These are phyloP conservation scores for Eudasyphora cyanicolor DNA, from an alignment of 2,888 invertebrate genomes.

Conservation along the genomic window DNA sequence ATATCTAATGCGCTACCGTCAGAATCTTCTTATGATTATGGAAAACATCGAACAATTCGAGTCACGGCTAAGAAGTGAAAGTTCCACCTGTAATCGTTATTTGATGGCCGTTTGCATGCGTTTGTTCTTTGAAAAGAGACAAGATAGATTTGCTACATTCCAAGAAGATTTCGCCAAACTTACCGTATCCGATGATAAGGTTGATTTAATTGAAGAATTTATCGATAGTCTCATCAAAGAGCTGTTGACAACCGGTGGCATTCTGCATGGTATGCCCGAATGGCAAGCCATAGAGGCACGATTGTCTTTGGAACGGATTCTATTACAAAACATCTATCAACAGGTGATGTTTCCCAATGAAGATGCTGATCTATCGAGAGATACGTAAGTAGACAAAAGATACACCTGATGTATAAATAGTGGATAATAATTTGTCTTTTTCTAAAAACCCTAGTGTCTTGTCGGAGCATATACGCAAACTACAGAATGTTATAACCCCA, in stretches of 20 bases:
- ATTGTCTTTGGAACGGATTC: conserved; percentile 92
- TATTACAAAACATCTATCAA: conserved; percentile 94
- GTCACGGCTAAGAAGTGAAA: conserved; percentile 84
- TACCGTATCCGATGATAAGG: conserved; percentile 93
- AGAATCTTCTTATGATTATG: conserved; percentile 88
- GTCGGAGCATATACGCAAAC: conserved; percentile 92
- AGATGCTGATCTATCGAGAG: conserved; percentile 95
- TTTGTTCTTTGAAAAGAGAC: conserved; percentile 90
- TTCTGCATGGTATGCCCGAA: conserved; percentile 85
- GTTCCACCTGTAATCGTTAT: conserved; percentile 87
- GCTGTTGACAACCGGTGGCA: conserved; percentile 85
- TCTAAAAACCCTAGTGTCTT: conserved; percentile 88
- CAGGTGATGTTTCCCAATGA: conserved; percentile 98
- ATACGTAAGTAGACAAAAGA: conserved; percentile 84
- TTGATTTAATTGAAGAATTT: conserved; percentile 91
- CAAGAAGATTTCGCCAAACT: conserved; percentile 90
- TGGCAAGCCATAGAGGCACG: conserved; percentile 88
- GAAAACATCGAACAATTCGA: conserved; percentile 86
- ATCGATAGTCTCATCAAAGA: conserved; percentile 86
- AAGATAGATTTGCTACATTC: conserved; percentile 87
- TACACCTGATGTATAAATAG: background rate
- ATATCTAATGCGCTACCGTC: conserved; percentile 90
- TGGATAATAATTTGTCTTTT: background rate
- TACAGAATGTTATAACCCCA: conserved; percentile 88
- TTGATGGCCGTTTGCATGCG: conserved; percentile 88